Conservation (phyloP, 2,113 vertebrate genomes). For the Cettia cetti region DNA sequence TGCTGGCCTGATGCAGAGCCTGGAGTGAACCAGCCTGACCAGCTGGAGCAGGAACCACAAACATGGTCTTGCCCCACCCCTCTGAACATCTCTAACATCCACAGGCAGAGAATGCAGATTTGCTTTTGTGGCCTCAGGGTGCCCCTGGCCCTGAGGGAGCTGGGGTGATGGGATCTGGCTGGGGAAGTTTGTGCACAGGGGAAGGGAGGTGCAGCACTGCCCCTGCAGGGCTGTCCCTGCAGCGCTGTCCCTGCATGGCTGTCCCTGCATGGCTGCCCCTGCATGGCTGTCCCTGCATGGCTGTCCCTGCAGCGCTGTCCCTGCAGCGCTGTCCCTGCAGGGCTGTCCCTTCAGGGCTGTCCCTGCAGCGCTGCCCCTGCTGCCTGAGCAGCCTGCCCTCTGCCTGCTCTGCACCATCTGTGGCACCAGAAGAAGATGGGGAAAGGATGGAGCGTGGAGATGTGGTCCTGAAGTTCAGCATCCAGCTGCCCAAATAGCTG, state of each 20-base stretch:
- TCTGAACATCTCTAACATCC: not conserved
- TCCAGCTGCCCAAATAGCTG: not conserved
- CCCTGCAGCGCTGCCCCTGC: too few species aligned
- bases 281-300: too few species aligned
- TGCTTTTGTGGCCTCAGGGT: not conserved
- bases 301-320: too few species aligned
- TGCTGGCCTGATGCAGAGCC: not conserved
- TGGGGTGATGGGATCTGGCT: not conserved
- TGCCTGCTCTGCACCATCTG: accelerated
- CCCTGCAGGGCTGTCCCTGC: not conserved
- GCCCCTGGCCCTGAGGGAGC: not conserved
- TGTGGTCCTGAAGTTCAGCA: not conserved
- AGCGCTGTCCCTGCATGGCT: too few species aligned
- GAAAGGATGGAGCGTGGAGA: not conserved
- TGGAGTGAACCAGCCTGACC: not conserved
- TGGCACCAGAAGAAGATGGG: not conserved
- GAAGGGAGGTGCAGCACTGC: not conserved
- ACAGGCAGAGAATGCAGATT: not conserved
- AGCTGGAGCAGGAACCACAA: not conserved
- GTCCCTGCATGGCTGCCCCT: too few species aligned
- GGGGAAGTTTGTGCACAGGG: not conserved
- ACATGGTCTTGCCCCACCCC: not conserved
- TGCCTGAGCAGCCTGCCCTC: not conserved
- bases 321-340: too few species aligned
- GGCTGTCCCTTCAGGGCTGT: too few species aligned